Percentiles rank a stretch among this genome's conserved stretches.
phyloP scores from a whole-genome alignment of 2,888 invertebrate genomes.

The Rotaria macrura region DNA sequence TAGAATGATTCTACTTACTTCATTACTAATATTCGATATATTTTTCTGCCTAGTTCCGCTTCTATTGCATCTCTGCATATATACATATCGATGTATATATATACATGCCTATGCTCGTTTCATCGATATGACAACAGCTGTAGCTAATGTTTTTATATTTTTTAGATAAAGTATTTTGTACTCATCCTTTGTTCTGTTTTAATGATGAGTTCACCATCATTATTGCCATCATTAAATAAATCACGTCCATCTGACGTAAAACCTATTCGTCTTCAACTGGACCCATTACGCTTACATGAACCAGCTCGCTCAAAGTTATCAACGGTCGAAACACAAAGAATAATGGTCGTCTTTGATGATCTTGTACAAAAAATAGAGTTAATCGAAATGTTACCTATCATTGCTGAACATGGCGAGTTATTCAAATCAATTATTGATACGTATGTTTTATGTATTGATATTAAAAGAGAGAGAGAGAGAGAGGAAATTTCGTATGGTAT shows the following conservation, averaged over 20 bases:
- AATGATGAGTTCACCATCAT: neutral
- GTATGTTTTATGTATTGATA: neutral
- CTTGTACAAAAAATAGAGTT: constrained; percentile 15
- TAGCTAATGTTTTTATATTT: neutral
- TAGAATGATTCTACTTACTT: neutral
- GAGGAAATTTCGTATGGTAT: too few species aligned
- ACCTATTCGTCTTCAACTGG: constrained; percentile 37
- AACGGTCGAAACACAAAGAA: constrained; percentile 47
- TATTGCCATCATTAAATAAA: neutral
- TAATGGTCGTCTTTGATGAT: constrained; percentile 48
- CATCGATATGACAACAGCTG: neutral
- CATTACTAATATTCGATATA: neutral
- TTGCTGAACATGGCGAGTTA: neutral
- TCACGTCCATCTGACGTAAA: neutral
- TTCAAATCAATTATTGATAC: neutral
- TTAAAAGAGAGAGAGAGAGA: too few species aligned
- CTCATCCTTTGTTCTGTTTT: neutral
- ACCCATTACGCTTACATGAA: constrained; percentile 45
- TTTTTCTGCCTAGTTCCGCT: too few species aligned
- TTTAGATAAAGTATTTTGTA: neutral
- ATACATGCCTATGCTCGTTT: too few species aligned
- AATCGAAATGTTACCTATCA: neutral
- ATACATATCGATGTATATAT: neutral
- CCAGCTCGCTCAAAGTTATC: constrained; percentile 48
- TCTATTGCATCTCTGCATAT: neutral